Percentiles rank a stretch among this genome's conserved stretches.
Conservation (phyloP, 2,113 vertebrate genomes). For the Ictalurus furcatus region DNA sequence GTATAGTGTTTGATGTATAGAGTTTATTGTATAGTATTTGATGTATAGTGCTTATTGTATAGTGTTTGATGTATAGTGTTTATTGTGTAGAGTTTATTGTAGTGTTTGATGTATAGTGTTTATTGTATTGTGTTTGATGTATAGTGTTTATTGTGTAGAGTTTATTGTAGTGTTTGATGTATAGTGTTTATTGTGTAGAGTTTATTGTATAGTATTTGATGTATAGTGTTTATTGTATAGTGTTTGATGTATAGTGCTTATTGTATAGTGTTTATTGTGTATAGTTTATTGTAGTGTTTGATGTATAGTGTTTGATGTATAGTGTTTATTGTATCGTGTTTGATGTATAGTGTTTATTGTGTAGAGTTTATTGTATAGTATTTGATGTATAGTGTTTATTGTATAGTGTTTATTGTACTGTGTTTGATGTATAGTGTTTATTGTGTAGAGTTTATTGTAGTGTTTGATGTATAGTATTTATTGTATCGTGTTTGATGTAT, state of each 20-base stretch:
- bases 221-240: too few relatives aligned
- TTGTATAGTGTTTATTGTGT: too few relatives aligned
- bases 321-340: not conserved
- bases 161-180: too few relatives aligned
- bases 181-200: not conserved
- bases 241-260: too few relatives aligned
- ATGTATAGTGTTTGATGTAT: too few relatives aligned
- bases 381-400: not conserved
- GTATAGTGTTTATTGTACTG: too few relatives aligned
- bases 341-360: not conserved
- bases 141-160: too few relatives aligned
- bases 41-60: not conserved
- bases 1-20: too few relatives aligned
- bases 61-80: not conserved
- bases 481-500: too few relatives aligned
- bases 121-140: not conserved
- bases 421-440: not conserved
- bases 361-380: too few relatives aligned
- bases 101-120: not conserved
- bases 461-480: not conserved
- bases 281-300: not conserved
- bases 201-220: not conserved
- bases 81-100: too few relatives aligned
- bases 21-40: too few relatives aligned
- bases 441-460: not conserved